phyloP scores from a whole-genome alignment of 2,113 vertebrate genomes.

The Pogona vitticeps region DNA sequence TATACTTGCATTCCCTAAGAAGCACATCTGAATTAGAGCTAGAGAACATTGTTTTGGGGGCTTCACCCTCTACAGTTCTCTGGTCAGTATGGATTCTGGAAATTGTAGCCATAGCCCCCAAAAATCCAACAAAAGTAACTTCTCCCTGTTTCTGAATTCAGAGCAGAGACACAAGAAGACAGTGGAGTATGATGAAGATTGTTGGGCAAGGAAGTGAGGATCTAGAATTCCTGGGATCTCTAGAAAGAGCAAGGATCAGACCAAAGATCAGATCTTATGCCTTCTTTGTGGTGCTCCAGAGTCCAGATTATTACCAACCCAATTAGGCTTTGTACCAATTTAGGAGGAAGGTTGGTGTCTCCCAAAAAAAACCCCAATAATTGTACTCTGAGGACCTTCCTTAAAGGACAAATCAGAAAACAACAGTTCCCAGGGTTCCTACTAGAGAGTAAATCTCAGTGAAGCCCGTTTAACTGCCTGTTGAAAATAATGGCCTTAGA shows the following conservation, averaged over 20 bases:
- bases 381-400: neutral
- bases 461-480: neutral
- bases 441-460: neutral
- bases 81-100: no score
- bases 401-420: neutral
- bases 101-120: no score
- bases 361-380: no score
- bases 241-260: no score
- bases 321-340: neutral
- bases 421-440: neutral
- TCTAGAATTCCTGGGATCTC: neutral
- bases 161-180: neutral
- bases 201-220: neutral
- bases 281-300: neutral
- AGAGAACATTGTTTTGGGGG: no score
- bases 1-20: no score
- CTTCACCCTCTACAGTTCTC: no score
- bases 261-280: no score
- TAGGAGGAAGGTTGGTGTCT: neutral
- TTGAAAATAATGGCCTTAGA: neutral
- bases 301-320: neutral
- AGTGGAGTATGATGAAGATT: neutral
- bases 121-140: no score
- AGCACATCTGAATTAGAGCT: neutral
- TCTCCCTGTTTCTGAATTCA: neutral